These are phyloP conservation scores for Belonocnema kinseyi DNA, from an alignment of 1,140 invertebrate genomes.

Conservation along the genomic window DNA sequence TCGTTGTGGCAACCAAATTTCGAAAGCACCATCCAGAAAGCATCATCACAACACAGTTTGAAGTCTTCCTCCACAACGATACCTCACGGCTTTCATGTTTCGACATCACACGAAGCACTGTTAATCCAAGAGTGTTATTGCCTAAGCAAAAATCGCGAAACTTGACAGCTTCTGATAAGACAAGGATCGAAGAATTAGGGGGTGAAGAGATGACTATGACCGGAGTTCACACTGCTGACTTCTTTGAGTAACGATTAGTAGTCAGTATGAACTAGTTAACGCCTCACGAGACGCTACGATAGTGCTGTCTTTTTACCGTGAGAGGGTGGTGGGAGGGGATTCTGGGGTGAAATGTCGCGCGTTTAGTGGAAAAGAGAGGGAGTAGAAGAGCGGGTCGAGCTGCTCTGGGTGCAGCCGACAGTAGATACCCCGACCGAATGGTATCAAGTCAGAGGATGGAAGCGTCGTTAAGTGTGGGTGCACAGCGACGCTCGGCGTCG, in stretches of 20 bases:
- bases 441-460: constrained; percentile 60
- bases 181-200: no score
- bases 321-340: constrained; percentile 32
- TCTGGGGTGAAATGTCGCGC: constrained; percentile 24
- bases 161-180: no score
- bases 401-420: constrained; percentile 44
- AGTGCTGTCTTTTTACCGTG: constrained; percentile 16
- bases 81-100: no score
- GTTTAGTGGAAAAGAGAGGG: constrained; percentile 36
- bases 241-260: not conserved
- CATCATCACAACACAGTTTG: not conserved
- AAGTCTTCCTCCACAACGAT: not conserved
- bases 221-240: no score
- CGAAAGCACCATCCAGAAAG: no score
- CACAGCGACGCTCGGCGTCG: constrained; percentile 50
- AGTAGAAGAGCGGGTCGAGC: constrained; percentile 32
- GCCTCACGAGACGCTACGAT: constrained; percentile 18
- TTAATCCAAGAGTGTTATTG: not conserved
- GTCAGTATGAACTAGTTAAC: constrained; percentile 16
- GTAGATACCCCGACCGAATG: constrained; percentile 65
- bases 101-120: not conserved
- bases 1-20: no score
- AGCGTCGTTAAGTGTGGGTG: constrained; percentile 49
- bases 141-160: no score
- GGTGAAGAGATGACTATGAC: no score